Base-by-base conservation (phyloP, 1,140 invertebrate genomes). In the Drosophila repletoides region DNA sequence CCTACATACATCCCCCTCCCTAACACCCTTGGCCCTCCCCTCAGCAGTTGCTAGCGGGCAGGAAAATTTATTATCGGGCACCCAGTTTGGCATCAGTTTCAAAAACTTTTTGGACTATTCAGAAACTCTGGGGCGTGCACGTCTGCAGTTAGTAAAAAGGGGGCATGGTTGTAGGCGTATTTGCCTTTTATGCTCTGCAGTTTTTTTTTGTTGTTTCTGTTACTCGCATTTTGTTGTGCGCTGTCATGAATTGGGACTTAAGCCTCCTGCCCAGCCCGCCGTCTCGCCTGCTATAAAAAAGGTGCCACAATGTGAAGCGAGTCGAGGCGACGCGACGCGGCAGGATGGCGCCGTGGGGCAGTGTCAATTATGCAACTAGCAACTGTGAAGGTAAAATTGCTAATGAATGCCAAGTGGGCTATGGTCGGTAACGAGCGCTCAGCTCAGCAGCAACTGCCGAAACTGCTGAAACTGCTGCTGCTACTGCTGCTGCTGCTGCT, bases 21-120 rank as follows among this genome's bases (percentile, higher is more conserved):
- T 2, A 36, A 17, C 21, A 15, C 15, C n/a, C 31, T 38, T 15
- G 7, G 5, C n/a, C 12, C 26, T 3, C 10, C 24, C 24, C n/a
- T n/a, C 28, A 15, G 26, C 7, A 7, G 41, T 58, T 67, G 66
- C 76, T 60, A 31, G 40, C 26, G 64, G 76, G 71, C 71, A 61
- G 56, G 63, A 59, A 81, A 84, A 83, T 83, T 84, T 83, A 83
- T 77, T 83, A 86, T 83, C 79, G 61, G 61, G 22, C 74, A 40
- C 51, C 46, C 70, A 60, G 79, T 64, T 83, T 83, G 74, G 80
- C 80, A 84, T 83, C 79, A 86, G 79, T 79, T 79, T 86, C 74
- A 71, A 72, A 83, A 83, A 83, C 74, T 83, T 83, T 83, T 79
- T 12, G 70, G n/a, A 79, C 79, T 84, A 79, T 83, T 63, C 67